Evolutionary conservation across 2,113 vertebrate genomes (phyloP).

Genomic region (Turdus rufiventris): DNA sequence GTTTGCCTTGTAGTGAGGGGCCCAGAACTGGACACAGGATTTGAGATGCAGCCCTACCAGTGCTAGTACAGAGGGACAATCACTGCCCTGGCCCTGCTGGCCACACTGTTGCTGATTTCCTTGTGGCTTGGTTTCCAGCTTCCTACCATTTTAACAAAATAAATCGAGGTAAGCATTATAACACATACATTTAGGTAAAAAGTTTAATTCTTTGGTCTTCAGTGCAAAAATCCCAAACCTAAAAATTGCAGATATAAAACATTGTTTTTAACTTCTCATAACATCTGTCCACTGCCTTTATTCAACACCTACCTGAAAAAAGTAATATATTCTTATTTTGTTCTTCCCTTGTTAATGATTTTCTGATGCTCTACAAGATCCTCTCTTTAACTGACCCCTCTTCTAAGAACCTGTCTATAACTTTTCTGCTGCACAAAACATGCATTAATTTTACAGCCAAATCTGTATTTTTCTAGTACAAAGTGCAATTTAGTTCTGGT

Average conservation of each 20-base stretch:
- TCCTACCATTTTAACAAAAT: not conserved
- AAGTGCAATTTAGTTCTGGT: not conserved
- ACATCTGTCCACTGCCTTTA: not conserved
- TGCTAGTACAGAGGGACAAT: not conserved
- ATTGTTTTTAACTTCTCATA: not conserved
- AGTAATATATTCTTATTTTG: not conserved
- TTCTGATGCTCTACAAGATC: not conserved
- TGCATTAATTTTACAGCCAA: not conserved
- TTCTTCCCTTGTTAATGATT: not conserved
- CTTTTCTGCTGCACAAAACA: not conserved
- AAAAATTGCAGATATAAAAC: not conserved
- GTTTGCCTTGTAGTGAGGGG: not conserved
- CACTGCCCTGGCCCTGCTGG: not conserved
- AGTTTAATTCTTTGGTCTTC: not conserved
- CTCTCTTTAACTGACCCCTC: not conserved
- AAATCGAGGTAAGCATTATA: rapidly evolving
- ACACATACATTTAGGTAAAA: not conserved
- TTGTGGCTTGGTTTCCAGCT: not conserved
- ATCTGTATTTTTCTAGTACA: not conserved
- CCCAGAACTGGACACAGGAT: not conserved
- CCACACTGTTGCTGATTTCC: not conserved
- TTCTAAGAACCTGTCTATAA: not conserved
- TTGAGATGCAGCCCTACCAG: rapidly evolving
- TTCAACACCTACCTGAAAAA: not conserved
- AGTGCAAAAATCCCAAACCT: not conserved